A percentile compares a stretch with the other conserved stretches of the same genome.
phyloP scores from a whole-genome alignment of 2,888 invertebrate genomes.

The Crepidodera aurea region DNA sequence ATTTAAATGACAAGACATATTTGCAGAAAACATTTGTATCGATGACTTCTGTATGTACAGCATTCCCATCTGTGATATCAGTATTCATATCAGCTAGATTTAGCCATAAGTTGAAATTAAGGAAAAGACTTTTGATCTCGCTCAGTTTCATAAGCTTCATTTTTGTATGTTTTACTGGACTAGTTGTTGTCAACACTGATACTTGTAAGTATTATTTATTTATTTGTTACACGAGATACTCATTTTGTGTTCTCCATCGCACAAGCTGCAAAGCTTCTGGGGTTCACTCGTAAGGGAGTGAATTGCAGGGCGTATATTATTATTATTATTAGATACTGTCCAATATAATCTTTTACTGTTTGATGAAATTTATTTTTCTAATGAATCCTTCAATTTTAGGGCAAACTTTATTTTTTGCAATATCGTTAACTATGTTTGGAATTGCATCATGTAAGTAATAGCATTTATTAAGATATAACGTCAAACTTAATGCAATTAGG shows the following conservation, averaged over 20 bases:
- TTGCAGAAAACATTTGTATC: constrained; percentile 26
- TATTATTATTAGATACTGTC: too few relatives aligned
- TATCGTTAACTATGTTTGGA: constrained; percentile 31
- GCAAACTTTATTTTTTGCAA: constrained; percentile 38
- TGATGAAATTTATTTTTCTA: too few relatives aligned
- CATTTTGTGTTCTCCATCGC: too few relatives aligned
- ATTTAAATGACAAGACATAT: constrained; percentile 26
- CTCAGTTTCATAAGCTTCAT: constrained; percentile 6
- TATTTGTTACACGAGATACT: too few relatives aligned
- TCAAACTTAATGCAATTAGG: too few relatives aligned
- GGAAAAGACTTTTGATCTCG: constrained; percentile 26
- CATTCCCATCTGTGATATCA: constrained; percentile 28
- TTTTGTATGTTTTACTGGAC: constrained; percentile 23
- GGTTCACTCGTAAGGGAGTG: too few relatives aligned
- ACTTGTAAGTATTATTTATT: constrained; percentile 27
- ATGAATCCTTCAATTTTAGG: too few relatives aligned
- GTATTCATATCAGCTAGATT: constrained; percentile 34
- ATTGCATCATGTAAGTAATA: constrained; percentile 34
- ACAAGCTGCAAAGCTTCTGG: too few relatives aligned
- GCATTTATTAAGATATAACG: too few relatives aligned
- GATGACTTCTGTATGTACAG: constrained; percentile 10
- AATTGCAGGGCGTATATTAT: too few relatives aligned
- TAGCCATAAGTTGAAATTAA: constrained; percentile 35
- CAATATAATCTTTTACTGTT: too few relatives aligned
- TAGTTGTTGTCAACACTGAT: constrained; percentile 37